Base-by-base conservation (phyloP, 1,140 invertebrate species). In the Galleria mellonella region DNA sequence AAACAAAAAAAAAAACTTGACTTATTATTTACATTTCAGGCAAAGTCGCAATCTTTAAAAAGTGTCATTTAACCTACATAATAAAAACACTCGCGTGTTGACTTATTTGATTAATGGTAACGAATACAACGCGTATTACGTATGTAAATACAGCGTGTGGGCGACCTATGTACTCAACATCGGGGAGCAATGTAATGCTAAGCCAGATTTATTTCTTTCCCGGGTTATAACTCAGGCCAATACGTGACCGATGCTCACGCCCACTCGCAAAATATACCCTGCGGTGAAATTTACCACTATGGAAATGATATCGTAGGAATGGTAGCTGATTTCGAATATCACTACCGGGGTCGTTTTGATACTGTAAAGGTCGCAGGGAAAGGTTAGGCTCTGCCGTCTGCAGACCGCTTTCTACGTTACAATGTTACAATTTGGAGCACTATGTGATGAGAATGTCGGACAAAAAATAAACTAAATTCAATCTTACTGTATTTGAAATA, bases 181-280 rank as follows among this genome's bases (percentile, higher is more conserved):
- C 33, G 37, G 52, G 51, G 52, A 43, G 38, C 43, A 53, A 53
- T 61, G 51, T 62, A 72, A 71, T 67, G 55, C 69, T 62, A 66
- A 66, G 61, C 62, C 61, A 65, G 73, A 81, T 79, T 81, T 81
- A 77, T 81, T 70, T 68, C 51, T 46, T 69, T 63, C 62, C 66
- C 54, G 55, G 62, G 58, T 72, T 66, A 74, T 79, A 79, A 77
- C 70, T 81, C 58, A 70, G 66, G 47, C 55, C 62, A 72, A 77
- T 79, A 79, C 77, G 75, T 79, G 77, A 82, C 75, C 74, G 66
- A 81, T 83, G 63, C 62, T 81, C 74, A 78, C 78, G 74, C 74
- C 71, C 68, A 74, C 73, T 45, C 49, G 43, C 47, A 58, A 51
- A 14, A 17, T 3, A n/a, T 23, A 23, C 17, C 17, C 17, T 23